phyloP scores from a whole-genome alignment of 2,113 vertebrate species.

The Acrocephalus arundinaceus region DNA sequence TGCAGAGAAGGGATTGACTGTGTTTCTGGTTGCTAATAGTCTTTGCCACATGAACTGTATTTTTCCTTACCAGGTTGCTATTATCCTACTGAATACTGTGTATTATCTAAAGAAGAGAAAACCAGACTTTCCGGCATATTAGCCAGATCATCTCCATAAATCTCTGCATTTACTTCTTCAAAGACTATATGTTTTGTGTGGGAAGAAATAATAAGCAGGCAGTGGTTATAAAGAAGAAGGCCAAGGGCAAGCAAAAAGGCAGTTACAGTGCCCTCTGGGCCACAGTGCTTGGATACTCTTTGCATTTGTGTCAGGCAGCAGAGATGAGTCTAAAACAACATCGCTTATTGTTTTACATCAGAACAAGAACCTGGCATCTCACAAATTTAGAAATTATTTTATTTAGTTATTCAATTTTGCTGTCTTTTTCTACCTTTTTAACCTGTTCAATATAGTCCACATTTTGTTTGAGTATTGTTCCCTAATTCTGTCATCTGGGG shows the following conservation, averaged over 20 bases:
- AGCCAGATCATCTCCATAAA: not conserved
- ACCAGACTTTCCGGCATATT: not conserved
- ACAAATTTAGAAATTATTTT: not conserved
- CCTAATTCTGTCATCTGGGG: not conserved
- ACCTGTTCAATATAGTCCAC: not conserved
- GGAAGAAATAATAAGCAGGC: not conserved
- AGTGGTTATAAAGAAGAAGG: not conserved
- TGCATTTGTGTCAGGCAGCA: not conserved
- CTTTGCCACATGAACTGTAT: not conserved
- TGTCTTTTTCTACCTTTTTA: not conserved
- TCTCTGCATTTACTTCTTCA: not conserved
- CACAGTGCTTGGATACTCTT: not conserved
- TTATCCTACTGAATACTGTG: not conserved
- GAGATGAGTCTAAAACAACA: not conserved
- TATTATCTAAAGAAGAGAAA: not conserved
- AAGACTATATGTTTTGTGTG: not conserved
- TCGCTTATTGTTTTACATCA: not conserved
- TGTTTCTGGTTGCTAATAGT: not conserved
- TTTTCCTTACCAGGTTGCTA: not conserved
- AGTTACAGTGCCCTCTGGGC: not conserved
- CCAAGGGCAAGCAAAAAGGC: not conserved
- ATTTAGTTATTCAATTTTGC: not conserved
- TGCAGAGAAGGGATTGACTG: not conserved
- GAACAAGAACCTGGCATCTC: not conserved
- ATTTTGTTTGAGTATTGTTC: not conserved